Base-by-base conservation (phyloP, 2,797 vertebrate genomes). In the Channa striata region DNA sequence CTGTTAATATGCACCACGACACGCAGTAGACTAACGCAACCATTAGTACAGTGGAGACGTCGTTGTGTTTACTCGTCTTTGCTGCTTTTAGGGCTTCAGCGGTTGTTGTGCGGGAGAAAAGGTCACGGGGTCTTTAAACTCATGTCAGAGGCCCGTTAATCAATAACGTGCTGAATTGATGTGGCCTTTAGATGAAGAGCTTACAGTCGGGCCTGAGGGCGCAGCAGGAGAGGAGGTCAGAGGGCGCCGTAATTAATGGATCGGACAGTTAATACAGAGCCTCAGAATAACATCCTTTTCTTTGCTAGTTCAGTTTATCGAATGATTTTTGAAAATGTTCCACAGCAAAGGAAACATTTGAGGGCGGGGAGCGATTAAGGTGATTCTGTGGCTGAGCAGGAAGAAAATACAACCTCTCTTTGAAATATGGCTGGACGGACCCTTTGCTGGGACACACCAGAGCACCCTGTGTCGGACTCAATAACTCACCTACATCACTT, bases 201-300 rank as follows among this genome's bases (percentile, higher is more conserved):
- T 23, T 9, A 48, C 42, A 23, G 9, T 48, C 20, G 14, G 12
- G 13, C 44, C 40, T 30, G 49, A 53, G 17, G 40, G 9, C 0
- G 23, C 21, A 0, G 11, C 39, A 25, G 10, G 57, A 42, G 33
- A 36, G 63, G 23, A 63, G 69, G 46, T 63, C 61, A 39, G 53
- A 30, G 40, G 61, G 39, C 61, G 11, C 11, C 1, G 1, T 6
- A 20, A 33, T 43, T 36, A 23, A 43, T n/a, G 23, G 19, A 30
- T 30, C 25, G 4, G 25, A 30, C 25, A 2, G 25, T 30, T 4
- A 19, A 13, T 20, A 5, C 1, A 33, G 25, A 4, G 25, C 25
- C 25, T 23, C 14, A 7, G 3, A 4, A 16, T 25, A 39, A 39
- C 3, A 39, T 39, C 37, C 25, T 30, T 6, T 30, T n/a, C n/a